phyloP scores from a whole-genome alignment of 1,140 invertebrate genomes.

The Drosophila trapezifrons region DNA sequence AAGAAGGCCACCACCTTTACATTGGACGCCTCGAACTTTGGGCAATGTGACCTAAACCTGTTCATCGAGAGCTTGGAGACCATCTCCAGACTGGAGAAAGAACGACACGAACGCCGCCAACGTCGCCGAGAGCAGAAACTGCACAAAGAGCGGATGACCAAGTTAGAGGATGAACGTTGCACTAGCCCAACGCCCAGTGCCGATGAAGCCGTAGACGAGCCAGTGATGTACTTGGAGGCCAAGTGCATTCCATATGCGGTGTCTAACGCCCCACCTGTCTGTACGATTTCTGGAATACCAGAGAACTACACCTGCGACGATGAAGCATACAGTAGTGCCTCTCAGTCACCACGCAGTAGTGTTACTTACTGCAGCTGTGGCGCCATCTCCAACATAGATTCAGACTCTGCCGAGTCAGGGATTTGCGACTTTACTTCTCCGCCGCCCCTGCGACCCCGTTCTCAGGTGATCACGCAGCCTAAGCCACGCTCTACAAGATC shows the following conservation, averaged over 20 bases:
- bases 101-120: slow-evolving; percentile 54
- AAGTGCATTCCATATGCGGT: slow-evolving; percentile 67
- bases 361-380: slow-evolving; percentile 62
- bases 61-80: slow-evolving; percentile 74
- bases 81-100: slow-evolving; percentile 57
- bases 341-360: slow-evolving; percentile 57
- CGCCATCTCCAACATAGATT: slow-evolving; percentile 26
- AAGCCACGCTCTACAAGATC: slow-evolving; percentile 56
- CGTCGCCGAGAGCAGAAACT: slow-evolving; percentile 36
- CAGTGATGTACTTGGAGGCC: slow-evolving; percentile 55
- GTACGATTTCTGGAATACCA: not conserved
- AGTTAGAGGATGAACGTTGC: slow-evolving; percentile 40
- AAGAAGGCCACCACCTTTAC: slow-evolving; percentile 42
- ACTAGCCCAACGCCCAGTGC: slow-evolving; percentile 58
- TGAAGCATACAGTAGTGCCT: slow-evolving; percentile 62
- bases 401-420: slow-evolving; percentile 66
- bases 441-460: slow-evolving; percentile 49
- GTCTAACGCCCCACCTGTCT: slow-evolving; percentile 13
- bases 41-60: slow-evolving; percentile 44
- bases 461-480: slow-evolving; percentile 42
- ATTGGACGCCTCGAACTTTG: slow-evolving; percentile 58
- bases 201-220: slow-evolving; percentile 67
- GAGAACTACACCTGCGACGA: slow-evolving; percentile 58
- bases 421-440: slow-evolving; percentile 30
- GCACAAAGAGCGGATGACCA: slow-evolving; percentile 35